A percentile compares a stretch with the other conserved stretches of the same genome.
Evolutionary conservation across 2,888 invertebrate genomes (phyloP).

Genomic region (Spicauda simplicius): DNA sequence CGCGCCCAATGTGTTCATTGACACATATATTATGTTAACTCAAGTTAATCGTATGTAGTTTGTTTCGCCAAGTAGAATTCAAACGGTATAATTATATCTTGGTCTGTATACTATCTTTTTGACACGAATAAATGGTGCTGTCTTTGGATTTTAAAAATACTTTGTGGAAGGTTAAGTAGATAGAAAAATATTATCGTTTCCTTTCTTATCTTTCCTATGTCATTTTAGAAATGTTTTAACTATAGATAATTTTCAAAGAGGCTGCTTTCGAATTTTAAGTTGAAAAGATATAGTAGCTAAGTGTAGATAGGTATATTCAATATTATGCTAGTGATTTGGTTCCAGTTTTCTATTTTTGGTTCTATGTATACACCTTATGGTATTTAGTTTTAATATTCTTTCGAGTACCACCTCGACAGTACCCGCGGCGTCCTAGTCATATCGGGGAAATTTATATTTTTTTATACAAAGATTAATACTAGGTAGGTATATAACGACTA

Average conservation of each 20-base stretch:
- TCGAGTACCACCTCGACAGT: constrained; percentile 19
- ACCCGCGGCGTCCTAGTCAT: constrained; percentile 11
- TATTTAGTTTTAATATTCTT: neutral
- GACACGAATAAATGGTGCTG: neutral
- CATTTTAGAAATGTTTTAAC: neutral
- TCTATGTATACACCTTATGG: neutral
- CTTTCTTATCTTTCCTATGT: neutral
- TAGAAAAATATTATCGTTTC: neutral
- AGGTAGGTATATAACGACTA: constrained; percentile 7
- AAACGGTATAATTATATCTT: neutral
- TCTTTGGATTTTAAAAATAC: neutral
- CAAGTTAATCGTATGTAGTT: no score
- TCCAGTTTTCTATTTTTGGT: neutral
- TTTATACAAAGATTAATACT: constrained; percentile 26
- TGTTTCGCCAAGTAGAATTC: no score
- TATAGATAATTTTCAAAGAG: neutral
- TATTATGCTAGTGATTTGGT: neutral
- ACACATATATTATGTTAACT: no score
- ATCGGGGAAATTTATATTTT: constrained; percentile 25
- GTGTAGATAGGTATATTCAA: constrained; percentile 2
- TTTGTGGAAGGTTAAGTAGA: neutral
- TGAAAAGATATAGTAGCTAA: neutral
- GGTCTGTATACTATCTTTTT: neutral
- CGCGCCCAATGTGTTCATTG: no score
- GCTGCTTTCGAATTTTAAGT: neutral